Percentiles rank a stretch among this genome's conserved stretches.
These are phyloP conservation scores for Catharus fuscescens DNA, from an alignment of 2,113 vertebrate species.

Conservation along the genomic window DNA sequence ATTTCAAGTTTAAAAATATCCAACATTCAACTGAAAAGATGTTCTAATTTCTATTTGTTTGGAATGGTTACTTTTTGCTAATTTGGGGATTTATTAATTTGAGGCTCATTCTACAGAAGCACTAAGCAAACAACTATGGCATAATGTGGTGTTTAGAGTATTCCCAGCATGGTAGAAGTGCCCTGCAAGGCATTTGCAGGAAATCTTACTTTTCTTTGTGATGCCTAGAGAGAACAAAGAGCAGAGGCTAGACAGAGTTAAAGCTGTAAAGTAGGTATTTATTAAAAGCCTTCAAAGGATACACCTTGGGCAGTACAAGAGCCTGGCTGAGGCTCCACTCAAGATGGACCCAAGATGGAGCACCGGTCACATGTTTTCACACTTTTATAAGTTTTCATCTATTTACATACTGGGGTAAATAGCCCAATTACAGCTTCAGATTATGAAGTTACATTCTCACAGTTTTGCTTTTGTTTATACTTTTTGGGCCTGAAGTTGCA, in stretches of 20 bases:
- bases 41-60: background rate
- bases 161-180: background rate
- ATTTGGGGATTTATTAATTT: background rate
- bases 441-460: background rate
- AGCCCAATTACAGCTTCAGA: background rate
- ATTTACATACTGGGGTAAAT: background rate
- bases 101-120: background rate
- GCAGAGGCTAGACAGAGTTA: background rate
- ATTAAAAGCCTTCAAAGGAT: background rate
- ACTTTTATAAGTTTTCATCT: background rate
- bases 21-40: background rate
- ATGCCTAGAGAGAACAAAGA: background rate
- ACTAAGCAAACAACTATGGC: background rate
- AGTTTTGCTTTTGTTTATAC: background rate
- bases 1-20: background rate
- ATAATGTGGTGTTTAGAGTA: background rate
- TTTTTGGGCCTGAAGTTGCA: background rate
- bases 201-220: background rate
- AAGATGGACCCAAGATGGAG: background rate
- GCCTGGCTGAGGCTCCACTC: fast-evolving
- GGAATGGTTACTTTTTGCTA: background rate
- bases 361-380: fast-evolving
- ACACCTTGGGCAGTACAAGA: background rate
- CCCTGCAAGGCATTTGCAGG: background rate
- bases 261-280: background rate